Conservation (phyloP, 2,888 invertebrate species). For the Ennomos fuscantarius region DNA sequence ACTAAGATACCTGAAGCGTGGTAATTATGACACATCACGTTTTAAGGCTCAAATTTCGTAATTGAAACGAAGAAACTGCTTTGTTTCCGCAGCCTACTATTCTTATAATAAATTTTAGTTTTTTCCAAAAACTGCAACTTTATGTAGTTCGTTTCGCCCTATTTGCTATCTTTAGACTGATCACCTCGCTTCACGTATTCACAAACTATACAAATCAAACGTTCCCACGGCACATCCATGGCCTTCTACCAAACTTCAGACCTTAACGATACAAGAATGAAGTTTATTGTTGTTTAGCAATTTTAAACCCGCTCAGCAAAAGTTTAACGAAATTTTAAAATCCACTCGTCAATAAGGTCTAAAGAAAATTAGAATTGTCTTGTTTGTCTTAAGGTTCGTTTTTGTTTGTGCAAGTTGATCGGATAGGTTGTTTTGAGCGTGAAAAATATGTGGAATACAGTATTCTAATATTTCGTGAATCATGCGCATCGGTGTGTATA, state of each 20-base stretch:
- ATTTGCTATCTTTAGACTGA: conserved; percentile 61
- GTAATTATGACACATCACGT: too few relatives aligned
- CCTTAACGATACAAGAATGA: background rate
- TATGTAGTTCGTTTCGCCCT: conserved; percentile 13
- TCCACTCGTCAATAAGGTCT: conserved; percentile 27
- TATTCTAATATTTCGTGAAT: conserved; percentile 75
- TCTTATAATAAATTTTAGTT: too few relatives aligned
- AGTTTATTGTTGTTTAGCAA: conserved; percentile 2
- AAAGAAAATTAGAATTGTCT: conserved; percentile 10
- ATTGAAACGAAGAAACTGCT: too few relatives aligned
- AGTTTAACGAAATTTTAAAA: conserved; percentile 60
- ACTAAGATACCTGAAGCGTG: too few relatives aligned
- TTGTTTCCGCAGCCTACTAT: too few relatives aligned
- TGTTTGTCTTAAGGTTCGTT: background rate
- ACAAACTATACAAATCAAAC: conserved; percentile 67
- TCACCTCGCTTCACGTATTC: conserved; percentile 58
- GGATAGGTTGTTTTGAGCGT: conserved; percentile 48
- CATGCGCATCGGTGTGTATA: conserved; percentile 74
- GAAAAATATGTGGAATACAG: conserved; percentile 64
- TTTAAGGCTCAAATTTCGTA: too few relatives aligned
- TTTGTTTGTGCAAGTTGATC: background rate
- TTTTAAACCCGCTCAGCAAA: conserved; percentile 45
- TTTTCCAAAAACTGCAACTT: too few relatives aligned
- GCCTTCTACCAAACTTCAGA: conserved; percentile 50
- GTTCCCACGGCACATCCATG: conserved; percentile 80